These are phyloP conservation scores for Zaprionus ghesquierei DNA, from an alignment of 1,140 invertebrate genomes.

Conservation along the genomic window DNA sequence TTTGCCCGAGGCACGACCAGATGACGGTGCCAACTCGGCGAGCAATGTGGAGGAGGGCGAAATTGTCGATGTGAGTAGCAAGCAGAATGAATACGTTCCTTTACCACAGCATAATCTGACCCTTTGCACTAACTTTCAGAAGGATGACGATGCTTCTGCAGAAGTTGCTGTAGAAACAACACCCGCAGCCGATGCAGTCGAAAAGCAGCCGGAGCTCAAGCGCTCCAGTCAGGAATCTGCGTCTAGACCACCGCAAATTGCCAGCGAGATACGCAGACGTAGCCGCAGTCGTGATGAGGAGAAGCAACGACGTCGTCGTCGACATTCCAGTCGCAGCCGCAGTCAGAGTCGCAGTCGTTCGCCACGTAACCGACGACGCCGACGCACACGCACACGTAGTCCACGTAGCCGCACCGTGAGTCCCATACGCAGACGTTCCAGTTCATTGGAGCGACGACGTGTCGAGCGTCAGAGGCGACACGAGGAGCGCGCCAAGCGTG, in stretches of 20 bases:
- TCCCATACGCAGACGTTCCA: slow-evolving; percentile 57
- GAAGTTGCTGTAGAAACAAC: background rate
- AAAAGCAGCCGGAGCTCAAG: slow-evolving; percentile 3
- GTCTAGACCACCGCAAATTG: background rate
- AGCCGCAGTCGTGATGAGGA: slow-evolving; percentile 36
- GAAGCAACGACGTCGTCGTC: slow-evolving; percentile 3
- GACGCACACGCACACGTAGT: slow-evolving; percentile 41
- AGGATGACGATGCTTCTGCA: slow-evolving; percentile 39
- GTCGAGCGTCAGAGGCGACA: slow-evolving; percentile 65
- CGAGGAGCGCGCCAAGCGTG: slow-evolving; percentile 59
- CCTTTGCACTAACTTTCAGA: slow-evolving; percentile 17
- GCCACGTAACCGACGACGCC: slow-evolving; percentile 46
- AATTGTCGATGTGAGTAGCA: slow-evolving; percentile 61
- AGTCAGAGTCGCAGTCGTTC: slow-evolving; percentile 38
- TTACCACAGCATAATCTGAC: background rate
- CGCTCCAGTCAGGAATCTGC: background rate
- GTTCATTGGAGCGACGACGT: slow-evolving; percentile 64
- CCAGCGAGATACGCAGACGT: slow-evolving; percentile 31
- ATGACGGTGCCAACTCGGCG: background rate
- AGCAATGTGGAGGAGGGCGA: slow-evolving; percentile 63
- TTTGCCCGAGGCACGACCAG: background rate
- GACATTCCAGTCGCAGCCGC: slow-evolving; percentile 12
- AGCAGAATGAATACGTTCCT: background rate
- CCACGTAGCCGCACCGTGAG: slow-evolving; percentile 51
- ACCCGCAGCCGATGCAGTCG: background rate